phyloP scores from a whole-genome alignment of 2,888 invertebrate species.

The Elmis aenea region DNA sequence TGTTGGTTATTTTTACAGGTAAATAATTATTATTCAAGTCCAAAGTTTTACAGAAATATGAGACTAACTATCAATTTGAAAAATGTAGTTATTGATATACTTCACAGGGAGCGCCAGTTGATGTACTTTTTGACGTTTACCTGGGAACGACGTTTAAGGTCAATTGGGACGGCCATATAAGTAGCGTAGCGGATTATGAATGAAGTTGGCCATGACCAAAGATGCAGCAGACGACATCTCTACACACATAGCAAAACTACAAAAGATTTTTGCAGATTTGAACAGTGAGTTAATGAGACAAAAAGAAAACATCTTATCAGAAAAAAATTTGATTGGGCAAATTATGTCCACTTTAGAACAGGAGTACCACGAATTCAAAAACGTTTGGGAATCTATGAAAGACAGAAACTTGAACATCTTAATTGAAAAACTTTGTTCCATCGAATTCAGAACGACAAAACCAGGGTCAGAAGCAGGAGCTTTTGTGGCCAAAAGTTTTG shows the following conservation, averaged over 20 bases:
- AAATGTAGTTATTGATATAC: no score
- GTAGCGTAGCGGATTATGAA: no score
- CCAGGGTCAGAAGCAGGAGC: background rate
- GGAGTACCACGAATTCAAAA: background rate
- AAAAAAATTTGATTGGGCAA: constrained; percentile 7
- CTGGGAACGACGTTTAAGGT: no score
- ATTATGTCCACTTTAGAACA: constrained; percentile 4
- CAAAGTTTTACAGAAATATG: no score
- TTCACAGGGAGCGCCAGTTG: no score
- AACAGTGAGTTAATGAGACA: constrained; percentile 9
- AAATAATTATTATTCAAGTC: no score
- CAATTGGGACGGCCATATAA: no score
- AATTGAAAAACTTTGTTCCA: constrained; percentile 3
- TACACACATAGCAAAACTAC: constrained; percentile 9
- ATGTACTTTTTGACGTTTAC: no score
- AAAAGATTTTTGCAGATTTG: constrained; percentile 12
- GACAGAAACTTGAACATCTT: background rate
- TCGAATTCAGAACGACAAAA: background rate
- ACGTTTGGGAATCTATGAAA: constrained; percentile 1
- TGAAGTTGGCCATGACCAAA: no score
- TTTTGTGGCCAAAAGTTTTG: no score
- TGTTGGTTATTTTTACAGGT: no score
- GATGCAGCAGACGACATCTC: constrained; percentile 9
- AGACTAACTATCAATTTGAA: no score
- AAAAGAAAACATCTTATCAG: constrained; percentile 8